Percentiles rank a stretch among this genome's conserved stretches.
Conservation (phyloP, 92 coral and sea anemone species). For the Epizoanthus fatuus region DNA sequence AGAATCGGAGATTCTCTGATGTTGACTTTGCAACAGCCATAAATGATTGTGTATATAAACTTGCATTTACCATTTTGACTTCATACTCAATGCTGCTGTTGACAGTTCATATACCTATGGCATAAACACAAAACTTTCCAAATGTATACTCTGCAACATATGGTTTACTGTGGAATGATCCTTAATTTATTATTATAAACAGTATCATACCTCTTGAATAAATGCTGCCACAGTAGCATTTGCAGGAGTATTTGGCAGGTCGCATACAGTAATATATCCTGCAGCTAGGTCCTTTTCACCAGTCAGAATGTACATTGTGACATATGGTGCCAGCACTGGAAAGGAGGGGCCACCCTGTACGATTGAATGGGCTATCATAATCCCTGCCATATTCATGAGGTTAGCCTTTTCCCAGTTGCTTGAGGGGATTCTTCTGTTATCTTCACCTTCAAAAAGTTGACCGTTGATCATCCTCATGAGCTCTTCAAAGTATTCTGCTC, state of each 20-base stretch:
- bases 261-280: constrained; percentile 5
- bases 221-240: background rate
- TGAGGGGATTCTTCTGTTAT: constrained; percentile 14
- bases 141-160: constrained; percentile 1
- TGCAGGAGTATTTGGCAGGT: constrained; percentile 26
- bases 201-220: constrained; percentile 27
- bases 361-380: constrained; percentile 30
- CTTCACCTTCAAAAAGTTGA: constrained; percentile 27
- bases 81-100: too few relatives aligned
- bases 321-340: constrained; percentile 32
- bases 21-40: too few relatives aligned
- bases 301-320: constrained; percentile 24
- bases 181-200: background rate
- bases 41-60: too few relatives aligned
- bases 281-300: constrained; percentile 26
- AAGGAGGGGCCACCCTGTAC: constrained; percentile 29
- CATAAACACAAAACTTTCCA: background rate
- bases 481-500: constrained; percentile 1
- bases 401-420: constrained; percentile 33
- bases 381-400: constrained; percentile 14
- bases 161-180: background rate
- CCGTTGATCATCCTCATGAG: constrained; percentile 10
- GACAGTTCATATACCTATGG: background rate
- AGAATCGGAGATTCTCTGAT: too few relatives aligned
- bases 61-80: too few relatives aligned